phyloP scores from a whole-genome alignment of 2,113 vertebrate genomes.

The Crypturellus undulatus region DNA sequence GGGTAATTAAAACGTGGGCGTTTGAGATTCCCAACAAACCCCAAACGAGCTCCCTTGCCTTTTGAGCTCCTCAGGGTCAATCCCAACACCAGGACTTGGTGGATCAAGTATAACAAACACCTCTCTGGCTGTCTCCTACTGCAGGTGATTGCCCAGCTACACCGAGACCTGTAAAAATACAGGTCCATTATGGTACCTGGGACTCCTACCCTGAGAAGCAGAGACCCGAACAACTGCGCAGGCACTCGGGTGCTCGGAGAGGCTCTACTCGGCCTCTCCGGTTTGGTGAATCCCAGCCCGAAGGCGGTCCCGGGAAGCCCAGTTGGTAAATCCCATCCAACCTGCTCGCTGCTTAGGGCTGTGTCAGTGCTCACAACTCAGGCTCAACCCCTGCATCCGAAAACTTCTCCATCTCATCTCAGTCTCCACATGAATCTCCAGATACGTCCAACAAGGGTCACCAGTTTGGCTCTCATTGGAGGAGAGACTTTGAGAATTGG shows the following conservation, averaged over 20 bases:
- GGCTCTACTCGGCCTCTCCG: background rate
- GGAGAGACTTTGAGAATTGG: background rate
- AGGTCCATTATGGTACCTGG: background rate
- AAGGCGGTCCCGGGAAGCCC: background rate
- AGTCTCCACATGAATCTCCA: background rate
- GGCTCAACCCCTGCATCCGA: background rate
- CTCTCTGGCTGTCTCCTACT: slow-evolving; percentile 4
- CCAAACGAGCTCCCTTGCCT: background rate
- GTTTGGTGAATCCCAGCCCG: background rate
- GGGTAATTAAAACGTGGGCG: slow-evolving; percentile 8
- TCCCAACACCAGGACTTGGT: background rate
- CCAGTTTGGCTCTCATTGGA: rapidly evolving
- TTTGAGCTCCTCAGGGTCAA: slow-evolving; percentile 14
- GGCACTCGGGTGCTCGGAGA: background rate
- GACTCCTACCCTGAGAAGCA: slow-evolving; percentile 35
- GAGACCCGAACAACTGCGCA: slow-evolving; percentile 22
- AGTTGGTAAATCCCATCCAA: background rate
- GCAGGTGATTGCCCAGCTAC: background rate
- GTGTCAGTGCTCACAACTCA: background rate
- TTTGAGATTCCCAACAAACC: slow-evolving; percentile 24
- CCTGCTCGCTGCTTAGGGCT: background rate
- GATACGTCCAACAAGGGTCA: background rate
- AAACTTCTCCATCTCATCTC: background rate
- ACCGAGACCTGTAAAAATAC: background rate
- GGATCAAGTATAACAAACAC: background rate